phyloP scores from a whole-genome alignment of 2,888 invertebrate genomes.

The Drosophila limbata region DNA sequence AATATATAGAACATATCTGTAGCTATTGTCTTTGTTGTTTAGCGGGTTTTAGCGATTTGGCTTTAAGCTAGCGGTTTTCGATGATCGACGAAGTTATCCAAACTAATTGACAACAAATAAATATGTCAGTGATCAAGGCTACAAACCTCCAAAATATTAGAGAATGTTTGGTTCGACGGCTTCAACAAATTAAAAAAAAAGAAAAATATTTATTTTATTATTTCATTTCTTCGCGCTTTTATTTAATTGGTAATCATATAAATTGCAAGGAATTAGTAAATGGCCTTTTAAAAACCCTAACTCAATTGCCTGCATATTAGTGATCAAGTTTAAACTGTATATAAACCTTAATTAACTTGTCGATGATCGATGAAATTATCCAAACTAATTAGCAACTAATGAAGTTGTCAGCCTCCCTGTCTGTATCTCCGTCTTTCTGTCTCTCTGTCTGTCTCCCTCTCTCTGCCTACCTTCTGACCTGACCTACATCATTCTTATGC shows the following conservation, averaged over 20 bases:
- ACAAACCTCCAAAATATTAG: too few relatives aligned
- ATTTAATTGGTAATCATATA: not conserved
- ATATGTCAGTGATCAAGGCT: too few relatives aligned
- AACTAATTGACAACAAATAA: too few relatives aligned
- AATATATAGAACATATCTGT: too few relatives aligned
- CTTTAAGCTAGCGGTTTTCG: too few relatives aligned
- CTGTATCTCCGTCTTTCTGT: not conserved
- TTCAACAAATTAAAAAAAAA: too few relatives aligned
- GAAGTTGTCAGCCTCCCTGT: constrained; percentile 49
- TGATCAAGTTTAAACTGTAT: constrained; percentile 29
- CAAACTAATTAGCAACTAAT: constrained; percentile 64
- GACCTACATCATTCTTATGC: constrained; percentile 47
- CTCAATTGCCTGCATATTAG: constrained; percentile 1
- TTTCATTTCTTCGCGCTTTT: not conserved
- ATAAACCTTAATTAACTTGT: constrained; percentile 39
- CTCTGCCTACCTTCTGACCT: constrained; percentile 14
- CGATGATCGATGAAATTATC: constrained; percentile 59
- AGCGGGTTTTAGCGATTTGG: too few relatives aligned
- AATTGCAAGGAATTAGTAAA: not conserved
- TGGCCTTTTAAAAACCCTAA: not conserved
- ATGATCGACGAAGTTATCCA: too few relatives aligned
- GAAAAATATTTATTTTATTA: too few relatives aligned
- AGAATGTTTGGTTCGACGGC: too few relatives aligned
- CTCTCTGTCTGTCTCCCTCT: constrained; percentile 1
- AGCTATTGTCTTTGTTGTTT: too few relatives aligned